A percentile compares a stretch with the other conserved stretches of the same genome.
phyloP scores from a whole-genome alignment of 2,113 vertebrate species.

The Butorides virescens region DNA sequence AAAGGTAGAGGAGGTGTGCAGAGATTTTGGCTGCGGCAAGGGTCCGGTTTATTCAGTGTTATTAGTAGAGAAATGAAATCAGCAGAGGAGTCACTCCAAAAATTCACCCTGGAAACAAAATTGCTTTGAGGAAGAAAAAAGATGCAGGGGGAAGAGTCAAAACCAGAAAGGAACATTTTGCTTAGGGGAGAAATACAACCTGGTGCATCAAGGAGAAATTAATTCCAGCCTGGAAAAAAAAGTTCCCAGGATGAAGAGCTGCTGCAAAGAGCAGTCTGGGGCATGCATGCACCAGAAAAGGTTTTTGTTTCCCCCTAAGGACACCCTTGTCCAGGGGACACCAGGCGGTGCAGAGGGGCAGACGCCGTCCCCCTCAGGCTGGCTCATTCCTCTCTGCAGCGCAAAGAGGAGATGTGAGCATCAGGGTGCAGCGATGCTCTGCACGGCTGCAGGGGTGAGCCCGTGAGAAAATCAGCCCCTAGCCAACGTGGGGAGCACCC shows the following conservation, averaged over 20 bases:
- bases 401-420: neutral
- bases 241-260: neutral
- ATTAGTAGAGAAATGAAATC: neutral
- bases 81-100: neutral
- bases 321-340: neutral
- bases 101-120: neutral
- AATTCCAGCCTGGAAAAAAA: neutral
- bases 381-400: neutral
- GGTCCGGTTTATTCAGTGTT: neutral
- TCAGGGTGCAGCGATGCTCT: neutral
- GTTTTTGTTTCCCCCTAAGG: neutral
- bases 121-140: neutral
- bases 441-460: rapidly evolving
- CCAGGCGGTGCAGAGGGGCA: neutral
- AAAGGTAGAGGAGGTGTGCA: neutral
- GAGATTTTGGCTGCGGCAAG: neutral
- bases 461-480: neutral
- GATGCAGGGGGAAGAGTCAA: neutral
- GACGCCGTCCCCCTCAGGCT: rapidly evolving
- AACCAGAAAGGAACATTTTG: neutral
- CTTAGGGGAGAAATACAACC: neutral
- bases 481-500: neutral
- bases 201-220: neutral
- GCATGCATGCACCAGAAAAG: neutral
- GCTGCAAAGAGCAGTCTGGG: neutral